These are phyloP conservation scores for Scolopax mira DNA, from an alignment of 2,113 vertebrate species.

Conservation along the genomic window DNA sequence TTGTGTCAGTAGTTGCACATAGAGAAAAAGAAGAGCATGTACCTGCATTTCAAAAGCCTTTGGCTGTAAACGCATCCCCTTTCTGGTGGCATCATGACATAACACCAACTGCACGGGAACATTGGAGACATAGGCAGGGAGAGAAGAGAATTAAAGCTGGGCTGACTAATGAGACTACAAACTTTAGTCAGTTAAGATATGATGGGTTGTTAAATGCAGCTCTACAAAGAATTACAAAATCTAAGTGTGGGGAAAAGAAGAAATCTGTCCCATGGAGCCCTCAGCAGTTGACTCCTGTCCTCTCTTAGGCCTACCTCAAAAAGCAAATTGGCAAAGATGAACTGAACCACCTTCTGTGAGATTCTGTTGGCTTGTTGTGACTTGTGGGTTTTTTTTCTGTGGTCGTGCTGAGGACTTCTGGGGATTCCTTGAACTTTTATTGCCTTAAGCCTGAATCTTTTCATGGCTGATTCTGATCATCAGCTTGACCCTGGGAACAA, in stretches of 20 bases:
- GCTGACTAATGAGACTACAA: not conserved
- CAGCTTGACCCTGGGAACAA: not conserved
- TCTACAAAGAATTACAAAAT: not conserved
- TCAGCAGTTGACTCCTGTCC: conserved; percentile 17
- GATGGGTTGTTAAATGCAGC: not conserved
- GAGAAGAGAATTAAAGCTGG: not conserved
- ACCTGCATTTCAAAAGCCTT: not conserved
- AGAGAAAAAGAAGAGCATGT: not conserved
- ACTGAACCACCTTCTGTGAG: not conserved
- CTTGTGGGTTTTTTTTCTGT: not conserved
- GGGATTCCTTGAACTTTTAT: conserved; percentile 10
- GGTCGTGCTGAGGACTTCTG: not conserved
- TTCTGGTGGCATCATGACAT: not conserved
- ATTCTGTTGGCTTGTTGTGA: not conserved
- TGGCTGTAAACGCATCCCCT: not conserved
- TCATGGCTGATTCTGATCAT: conserved; percentile 1
- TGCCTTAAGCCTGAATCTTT: conserved; percentile 19
- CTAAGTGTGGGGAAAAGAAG: not conserved
- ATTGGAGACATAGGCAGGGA: not conserved
- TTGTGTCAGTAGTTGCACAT: not conserved
- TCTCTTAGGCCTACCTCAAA: not conserved
- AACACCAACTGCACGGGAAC: not conserved
- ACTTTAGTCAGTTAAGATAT: not conserved
- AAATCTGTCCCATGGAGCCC: not conserved
- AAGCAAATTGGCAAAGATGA: not conserved